Percentiles rank a stretch among this genome's conserved stretches.
Conservation (phyloP, 2,113 vertebrate genomes). For the Stegostoma tigrinum region DNA sequence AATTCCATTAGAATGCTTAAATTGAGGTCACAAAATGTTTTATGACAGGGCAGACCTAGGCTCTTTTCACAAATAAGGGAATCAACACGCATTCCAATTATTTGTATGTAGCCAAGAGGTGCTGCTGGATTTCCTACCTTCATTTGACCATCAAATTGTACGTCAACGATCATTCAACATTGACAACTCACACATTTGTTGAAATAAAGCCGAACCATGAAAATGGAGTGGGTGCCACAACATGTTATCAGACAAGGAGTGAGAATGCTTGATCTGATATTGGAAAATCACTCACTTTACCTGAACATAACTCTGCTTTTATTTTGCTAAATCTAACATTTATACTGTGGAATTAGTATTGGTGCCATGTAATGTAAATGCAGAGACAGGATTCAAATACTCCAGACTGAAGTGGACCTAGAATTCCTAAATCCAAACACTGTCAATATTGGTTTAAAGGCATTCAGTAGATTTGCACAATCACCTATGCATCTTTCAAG, state of each 20-base stretch:
- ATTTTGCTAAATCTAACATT: background rate
- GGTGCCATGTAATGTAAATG: background rate
- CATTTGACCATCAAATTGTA: background rate
- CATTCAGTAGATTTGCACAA: background rate
- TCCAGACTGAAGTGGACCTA: background rate
- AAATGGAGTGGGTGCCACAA: background rate
- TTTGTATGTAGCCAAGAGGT: background rate
- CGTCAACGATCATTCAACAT: background rate
- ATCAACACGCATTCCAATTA: background rate
- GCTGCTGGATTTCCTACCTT: background rate
- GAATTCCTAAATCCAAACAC: background rate
- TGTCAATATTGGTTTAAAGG: background rate
- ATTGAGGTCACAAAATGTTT: background rate
- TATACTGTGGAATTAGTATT: background rate
- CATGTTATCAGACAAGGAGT: background rate
- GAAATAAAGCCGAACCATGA: background rate
- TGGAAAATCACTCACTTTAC: background rate
- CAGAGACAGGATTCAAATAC: background rate
- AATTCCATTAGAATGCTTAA: background rate
- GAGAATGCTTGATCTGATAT: background rate
- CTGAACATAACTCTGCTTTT: background rate
- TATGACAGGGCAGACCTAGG: background rate
- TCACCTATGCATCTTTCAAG: background rate
- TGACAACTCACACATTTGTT: background rate
- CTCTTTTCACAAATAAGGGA: background rate